A percentile compares a stretch with the other conserved stretches of the same genome.
These are phyloP conservation scores for Furcula furcula DNA, from an alignment of 2,888 invertebrate genomes.

Conservation along the genomic window DNA sequence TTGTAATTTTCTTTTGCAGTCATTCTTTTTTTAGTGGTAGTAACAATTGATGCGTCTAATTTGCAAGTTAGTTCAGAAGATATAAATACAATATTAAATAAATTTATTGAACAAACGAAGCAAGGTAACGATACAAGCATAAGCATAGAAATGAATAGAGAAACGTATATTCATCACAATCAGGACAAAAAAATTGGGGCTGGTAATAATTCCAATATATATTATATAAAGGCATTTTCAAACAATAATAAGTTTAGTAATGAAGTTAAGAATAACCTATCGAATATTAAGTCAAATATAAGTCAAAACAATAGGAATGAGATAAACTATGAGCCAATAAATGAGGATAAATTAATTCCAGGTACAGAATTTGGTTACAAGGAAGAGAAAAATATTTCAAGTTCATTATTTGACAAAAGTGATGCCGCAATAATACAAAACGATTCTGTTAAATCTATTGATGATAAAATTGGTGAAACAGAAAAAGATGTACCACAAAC, in stretches of 20 bases:
- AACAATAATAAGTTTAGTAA: too few relatives aligned
- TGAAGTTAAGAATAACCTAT: too few relatives aligned
- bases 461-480: not conserved
- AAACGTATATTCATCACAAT: constrained; percentile 6
- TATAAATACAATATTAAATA: constrained; percentile 32
- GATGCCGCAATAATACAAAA: not conserved
- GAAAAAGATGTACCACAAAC: not conserved
- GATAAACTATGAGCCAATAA: not conserved
- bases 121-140: constrained; percentile 10
- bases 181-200: constrained; percentile 4
- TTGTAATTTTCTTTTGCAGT: constrained; percentile 14
- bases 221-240: constrained; percentile 26
- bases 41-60: constrained; percentile 5
- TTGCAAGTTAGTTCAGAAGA: constrained; percentile 20
- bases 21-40: constrained; percentile 4
- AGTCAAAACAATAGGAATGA: not conserved
- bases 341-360: constrained; percentile 9
- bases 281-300: not conserved
- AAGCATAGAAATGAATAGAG: constrained; percentile 5
- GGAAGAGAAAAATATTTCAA: not conserved
- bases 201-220: constrained; percentile 35
- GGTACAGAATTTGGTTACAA: not conserved
- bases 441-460: not conserved
- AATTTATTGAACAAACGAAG: constrained; percentile 24
- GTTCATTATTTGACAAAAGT: not conserved